phyloP scores from a whole-genome alignment of 2,888 invertebrate genomes.

The Papilio elwesi region DNA sequence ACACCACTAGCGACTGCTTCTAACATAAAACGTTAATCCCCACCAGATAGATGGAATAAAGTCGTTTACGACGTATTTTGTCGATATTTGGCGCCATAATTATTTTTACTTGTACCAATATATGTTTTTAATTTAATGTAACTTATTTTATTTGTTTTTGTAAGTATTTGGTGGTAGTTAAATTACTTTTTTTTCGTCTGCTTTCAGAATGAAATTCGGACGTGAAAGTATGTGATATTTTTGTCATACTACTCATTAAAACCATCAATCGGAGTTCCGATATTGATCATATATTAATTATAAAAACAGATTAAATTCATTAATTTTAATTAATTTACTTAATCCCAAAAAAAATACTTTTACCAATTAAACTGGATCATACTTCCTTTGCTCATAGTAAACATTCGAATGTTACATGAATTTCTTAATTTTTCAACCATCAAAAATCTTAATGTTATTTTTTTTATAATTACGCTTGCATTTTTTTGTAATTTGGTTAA shows the following conservation, averaged over 20 bases:
- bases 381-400: background rate
- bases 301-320: slow-evolving; percentile 1
- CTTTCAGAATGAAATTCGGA: background rate
- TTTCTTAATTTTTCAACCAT: background rate
- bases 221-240: slow-evolving; percentile 4
- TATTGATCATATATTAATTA: background rate
- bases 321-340: slow-evolving; percentile 24
- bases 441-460: background rate
- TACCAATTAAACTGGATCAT: slow-evolving; percentile 17
- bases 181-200: background rate
- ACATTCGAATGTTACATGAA: slow-evolving; percentile 1
- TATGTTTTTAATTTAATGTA: background rate
- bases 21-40: slow-evolving; percentile 16
- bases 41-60: slow-evolving; percentile 7
- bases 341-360: slow-evolving; percentile 7
- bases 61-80: slow-evolving; percentile 24
- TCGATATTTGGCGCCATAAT: slow-evolving; percentile 10
- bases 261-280: background rate
- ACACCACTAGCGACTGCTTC: slow-evolving; percentile 12
- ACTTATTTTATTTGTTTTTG: background rate
- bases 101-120: background rate
- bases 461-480: background rate
- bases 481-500: background rate
- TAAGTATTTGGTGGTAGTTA: background rate
- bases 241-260: background rate